A percentile compares a stretch with the other conserved stretches of the same genome.
Evolutionary conservation across 2,113 vertebrate genomes (phyloP).

Genomic region (Macrotis lagotis): DNA sequence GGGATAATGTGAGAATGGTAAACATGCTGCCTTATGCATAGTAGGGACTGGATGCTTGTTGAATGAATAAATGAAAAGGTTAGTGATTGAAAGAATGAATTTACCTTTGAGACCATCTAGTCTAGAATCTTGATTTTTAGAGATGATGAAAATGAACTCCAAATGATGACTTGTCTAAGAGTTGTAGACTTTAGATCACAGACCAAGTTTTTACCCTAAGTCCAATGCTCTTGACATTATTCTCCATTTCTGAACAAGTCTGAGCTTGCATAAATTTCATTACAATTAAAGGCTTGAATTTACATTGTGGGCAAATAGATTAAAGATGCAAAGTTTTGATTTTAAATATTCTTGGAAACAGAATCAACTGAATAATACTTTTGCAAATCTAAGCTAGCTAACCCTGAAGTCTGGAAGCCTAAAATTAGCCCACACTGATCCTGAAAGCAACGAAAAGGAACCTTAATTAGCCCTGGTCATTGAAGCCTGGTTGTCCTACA

Average conservation of each 20-base stretch:
- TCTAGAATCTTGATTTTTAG: not conserved
- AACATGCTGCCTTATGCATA: not conserved
- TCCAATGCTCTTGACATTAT: not conserved
- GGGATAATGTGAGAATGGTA: not conserved
- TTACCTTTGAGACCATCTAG: not conserved
- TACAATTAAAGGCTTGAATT: not conserved
- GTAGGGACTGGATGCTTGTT: not conserved
- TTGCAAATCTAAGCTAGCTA: constrained; percentile 40
- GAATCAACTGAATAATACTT: constrained; percentile 22
- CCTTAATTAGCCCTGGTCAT: constrained; percentile 19
- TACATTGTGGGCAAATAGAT: constrained; percentile 30
- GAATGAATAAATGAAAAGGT: not conserved
- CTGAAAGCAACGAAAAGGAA: constrained; percentile 42
- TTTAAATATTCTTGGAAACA: constrained; percentile 51
- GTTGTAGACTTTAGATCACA: not conserved
- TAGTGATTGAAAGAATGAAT: not conserved
- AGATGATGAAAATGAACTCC: not conserved
- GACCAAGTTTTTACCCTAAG: not conserved
- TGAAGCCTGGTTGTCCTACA: constrained; percentile 38
- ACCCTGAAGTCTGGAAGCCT: constrained; percentile 44
- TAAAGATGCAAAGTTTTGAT: not conserved
- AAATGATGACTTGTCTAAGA: not conserved
- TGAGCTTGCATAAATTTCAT: not conserved
- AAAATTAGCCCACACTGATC: constrained; percentile 37
- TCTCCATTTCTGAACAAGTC: not conserved